A percentile compares a stretch with the other conserved stretches of the same genome.
Evolutionary conservation across 2,797 vertebrate species (phyloP).

Genomic region (Aphelocoma californica): DNA sequence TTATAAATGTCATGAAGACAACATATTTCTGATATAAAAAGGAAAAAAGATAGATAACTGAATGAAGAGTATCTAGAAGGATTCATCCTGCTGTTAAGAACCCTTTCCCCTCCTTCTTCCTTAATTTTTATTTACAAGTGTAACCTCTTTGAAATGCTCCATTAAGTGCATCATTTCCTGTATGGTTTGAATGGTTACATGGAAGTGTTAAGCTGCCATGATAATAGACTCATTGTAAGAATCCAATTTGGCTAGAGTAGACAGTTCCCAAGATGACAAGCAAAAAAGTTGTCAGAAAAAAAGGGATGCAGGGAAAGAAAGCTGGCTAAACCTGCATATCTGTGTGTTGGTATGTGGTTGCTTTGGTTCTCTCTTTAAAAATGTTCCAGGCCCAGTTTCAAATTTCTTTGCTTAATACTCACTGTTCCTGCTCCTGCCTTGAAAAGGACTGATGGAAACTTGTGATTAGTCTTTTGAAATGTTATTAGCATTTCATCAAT

Average conservation of each 20-base stretch:
- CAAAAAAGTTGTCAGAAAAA: background rate
- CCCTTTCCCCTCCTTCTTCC: background rate
- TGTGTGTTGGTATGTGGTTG: background rate
- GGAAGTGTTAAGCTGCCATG: background rate
- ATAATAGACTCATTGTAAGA: background rate
- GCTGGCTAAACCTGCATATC: background rate
- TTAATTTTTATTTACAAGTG: background rate
- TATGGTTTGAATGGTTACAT: background rate
- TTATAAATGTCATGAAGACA: background rate
- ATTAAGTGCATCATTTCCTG: background rate
- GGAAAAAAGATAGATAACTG: background rate
- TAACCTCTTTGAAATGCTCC: background rate
- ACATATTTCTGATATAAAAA: background rate
- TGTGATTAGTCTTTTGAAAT: slow-evolving; percentile 3
- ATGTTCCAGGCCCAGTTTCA: slow-evolving; percentile 13
- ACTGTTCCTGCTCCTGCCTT: background rate
- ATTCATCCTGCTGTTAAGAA: background rate
- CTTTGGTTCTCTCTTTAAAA: slow-evolving; percentile 20
- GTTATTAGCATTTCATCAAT: slow-evolving; percentile 20
- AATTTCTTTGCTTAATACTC: background rate
- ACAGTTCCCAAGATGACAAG: background rate
- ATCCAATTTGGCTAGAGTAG: background rate
- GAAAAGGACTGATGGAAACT: background rate
- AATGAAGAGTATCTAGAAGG: background rate
- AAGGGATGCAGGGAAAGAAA: background rate